A percentile compares a stretch with the other conserved stretches of the same genome.
phyloP scores from a whole-genome alignment of 2,888 invertebrate genomes.

The Erpobdella octoculata region DNA sequence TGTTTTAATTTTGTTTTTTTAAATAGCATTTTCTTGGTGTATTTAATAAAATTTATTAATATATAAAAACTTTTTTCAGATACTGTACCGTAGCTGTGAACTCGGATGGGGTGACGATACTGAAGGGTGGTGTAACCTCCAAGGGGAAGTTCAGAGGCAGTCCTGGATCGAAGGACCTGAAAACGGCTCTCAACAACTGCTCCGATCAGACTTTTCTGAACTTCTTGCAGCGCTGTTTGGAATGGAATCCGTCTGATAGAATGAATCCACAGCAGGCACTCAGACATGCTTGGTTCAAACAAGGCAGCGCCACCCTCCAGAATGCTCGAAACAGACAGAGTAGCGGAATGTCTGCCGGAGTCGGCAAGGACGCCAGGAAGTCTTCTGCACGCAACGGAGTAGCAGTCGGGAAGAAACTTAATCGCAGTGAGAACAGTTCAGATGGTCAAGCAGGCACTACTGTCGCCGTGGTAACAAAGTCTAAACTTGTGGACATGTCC shows the following conservation, averaged over 20 bases:
- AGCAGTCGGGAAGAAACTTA: too few relatives aligned
- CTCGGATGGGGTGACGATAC: not conserved
- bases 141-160: constrained; percentile 57
- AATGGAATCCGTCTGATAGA: constrained; percentile 87
- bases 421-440: too few relatives aligned
- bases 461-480: too few relatives aligned
- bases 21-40: not conserved
- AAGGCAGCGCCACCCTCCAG: too few relatives aligned
- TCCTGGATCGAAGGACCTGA: constrained; percentile 74
- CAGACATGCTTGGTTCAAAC: constrained; percentile 75
- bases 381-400: too few relatives aligned
- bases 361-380: too few relatives aligned
- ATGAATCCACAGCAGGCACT: constrained; percentile 85
- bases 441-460: too few relatives aligned
- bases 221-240: constrained; percentile 79
- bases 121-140: constrained; percentile 6
- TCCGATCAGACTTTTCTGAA: constrained; percentile 83
- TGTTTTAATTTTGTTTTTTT: not conserved
- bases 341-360: too few relatives aligned
- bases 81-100: constrained; percentile 22
- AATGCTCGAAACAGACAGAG: too few relatives aligned
- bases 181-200: constrained; percentile 64
- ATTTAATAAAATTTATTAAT: not conserved
- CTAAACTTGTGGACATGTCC: too few relatives aligned
- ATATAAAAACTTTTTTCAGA: not conserved